phyloP scores from a whole-genome alignment of 2,888 invertebrate species.

The Caenorhabditis uteleia region DNA sequence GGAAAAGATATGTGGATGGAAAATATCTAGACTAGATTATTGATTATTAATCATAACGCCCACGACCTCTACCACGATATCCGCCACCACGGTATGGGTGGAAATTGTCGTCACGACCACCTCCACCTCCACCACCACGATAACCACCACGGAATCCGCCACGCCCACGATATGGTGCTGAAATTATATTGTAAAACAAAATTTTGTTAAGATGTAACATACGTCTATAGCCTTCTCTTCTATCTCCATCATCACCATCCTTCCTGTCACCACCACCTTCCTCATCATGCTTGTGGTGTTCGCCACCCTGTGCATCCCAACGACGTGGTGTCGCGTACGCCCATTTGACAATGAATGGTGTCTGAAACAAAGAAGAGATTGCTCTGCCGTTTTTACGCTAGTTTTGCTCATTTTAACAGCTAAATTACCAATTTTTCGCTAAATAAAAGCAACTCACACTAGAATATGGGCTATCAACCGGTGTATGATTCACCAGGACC shows the following conservation, averaged over 20 bases:
- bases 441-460: slow-evolving; percentile 25
- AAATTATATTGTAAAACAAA: slow-evolving; percentile 2
- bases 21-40: no score
- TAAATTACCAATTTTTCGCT: neutral
- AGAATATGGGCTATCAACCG: slow-evolving; percentile 78
- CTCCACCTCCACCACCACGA: slow-evolving; percentile 2
- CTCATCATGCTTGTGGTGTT: no score
- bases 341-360: slow-evolving; percentile 96
- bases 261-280: no score
- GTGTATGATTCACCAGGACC: slow-evolving; percentile 93
- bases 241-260: no score
- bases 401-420: no score
- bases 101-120: no score
- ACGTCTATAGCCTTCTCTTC: no score
- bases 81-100: neutral
- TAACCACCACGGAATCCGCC: slow-evolving; percentile 25
- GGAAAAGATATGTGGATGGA: no score
- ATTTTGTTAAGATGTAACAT: neutral
- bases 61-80: slow-evolving; percentile 9
- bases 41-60: slow-evolving; percentile 3
- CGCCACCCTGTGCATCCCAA: slow-evolving; percentile 23
- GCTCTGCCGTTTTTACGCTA: no score
- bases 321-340: slow-evolving; percentile 77
- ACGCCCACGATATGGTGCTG: slow-evolving; percentile 16
- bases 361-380: no score